A percentile compares a stretch with the other conserved stretches of the same genome.
These are phyloP conservation scores for Novumbra hubbsi DNA, from an alignment of 2,797 vertebrate genomes.

Conservation along the genomic window DNA sequence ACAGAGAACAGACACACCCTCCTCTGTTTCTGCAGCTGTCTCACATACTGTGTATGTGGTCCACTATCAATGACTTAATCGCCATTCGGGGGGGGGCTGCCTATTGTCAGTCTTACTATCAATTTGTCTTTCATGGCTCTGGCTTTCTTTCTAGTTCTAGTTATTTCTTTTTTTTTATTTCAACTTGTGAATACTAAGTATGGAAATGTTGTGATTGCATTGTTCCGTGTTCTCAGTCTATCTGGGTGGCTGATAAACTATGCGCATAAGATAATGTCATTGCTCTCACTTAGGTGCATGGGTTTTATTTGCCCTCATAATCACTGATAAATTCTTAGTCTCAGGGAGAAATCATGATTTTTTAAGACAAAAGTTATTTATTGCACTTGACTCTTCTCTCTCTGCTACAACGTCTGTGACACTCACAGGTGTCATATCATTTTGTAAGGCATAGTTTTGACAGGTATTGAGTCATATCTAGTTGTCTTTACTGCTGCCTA, in stretches of 20 bases:
- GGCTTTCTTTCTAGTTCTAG: background rate
- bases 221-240: constrained; percentile 6
- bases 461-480: background rate
- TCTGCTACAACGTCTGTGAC: background rate
- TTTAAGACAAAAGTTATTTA: constrained; percentile 9
- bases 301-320: constrained; percentile 25
- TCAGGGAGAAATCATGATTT: background rate
- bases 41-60: constrained; percentile 68
- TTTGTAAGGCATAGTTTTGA: background rate
- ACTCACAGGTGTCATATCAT: constrained; percentile 10
- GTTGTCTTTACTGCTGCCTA: background rate
- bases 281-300: constrained; percentile 15
- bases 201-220: background rate
- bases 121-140: constrained; percentile 9
- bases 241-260: constrained; percentile 15
- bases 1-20: constrained; percentile 68
- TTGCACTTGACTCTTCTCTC: constrained; percentile 9
- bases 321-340: constrained; percentile 20
- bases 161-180: background rate
- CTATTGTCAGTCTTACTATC: constrained; percentile 13
- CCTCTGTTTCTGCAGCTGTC: constrained; percentile 70
- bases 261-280: constrained; percentile 10
- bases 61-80: constrained; percentile 76
- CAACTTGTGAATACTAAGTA: background rate
- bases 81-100: constrained; percentile 43